These are phyloP conservation scores for Lynx canadensis DNA, from an alignment of 2,113 vertebrate species.

Conservation along the genomic window DNA sequence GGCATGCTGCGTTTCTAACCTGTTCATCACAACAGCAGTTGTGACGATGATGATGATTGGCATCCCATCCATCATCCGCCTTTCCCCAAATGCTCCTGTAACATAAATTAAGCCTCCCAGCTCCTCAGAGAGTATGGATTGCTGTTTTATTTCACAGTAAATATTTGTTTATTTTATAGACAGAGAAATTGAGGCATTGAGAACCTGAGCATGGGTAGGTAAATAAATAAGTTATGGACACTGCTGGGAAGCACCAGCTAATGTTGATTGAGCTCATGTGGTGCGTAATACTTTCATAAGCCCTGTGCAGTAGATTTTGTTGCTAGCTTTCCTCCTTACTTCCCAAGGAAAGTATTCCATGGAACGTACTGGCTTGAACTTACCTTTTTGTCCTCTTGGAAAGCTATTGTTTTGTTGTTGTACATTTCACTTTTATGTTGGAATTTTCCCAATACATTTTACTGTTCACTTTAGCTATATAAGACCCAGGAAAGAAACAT, in stretches of 20 bases:
- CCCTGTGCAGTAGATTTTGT: background rate
- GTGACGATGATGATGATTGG: background rate
- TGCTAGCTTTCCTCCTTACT: background rate
- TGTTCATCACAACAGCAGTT: background rate
- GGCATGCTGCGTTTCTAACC: background rate
- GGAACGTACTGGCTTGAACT: background rate
- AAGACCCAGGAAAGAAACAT: background rate
- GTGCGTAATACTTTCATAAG: background rate
- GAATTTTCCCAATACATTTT: conserved; percentile 14
- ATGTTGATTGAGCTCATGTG: background rate
- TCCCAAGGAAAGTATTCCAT: background rate
- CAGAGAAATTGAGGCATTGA: conserved; percentile 66
- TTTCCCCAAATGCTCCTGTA: conserved; percentile 48
- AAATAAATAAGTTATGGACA: conserved; percentile 61
- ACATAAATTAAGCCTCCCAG: conserved; percentile 32
- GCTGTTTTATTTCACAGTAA: conserved; percentile 66
- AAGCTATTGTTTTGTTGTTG: background rate
- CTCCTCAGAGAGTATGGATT: conserved; percentile 18
- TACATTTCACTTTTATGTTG: background rate
- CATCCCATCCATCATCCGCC: conserved; percentile 21
- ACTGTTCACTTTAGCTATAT: background rate
- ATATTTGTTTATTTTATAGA: conserved; percentile 69
- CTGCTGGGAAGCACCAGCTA: conserved; percentile 55
- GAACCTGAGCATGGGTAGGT: background rate
- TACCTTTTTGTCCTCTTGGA: background rate